phyloP scores from a whole-genome alignment of 2,888 invertebrate species.

The Dolichomitus sp. region DNA sequence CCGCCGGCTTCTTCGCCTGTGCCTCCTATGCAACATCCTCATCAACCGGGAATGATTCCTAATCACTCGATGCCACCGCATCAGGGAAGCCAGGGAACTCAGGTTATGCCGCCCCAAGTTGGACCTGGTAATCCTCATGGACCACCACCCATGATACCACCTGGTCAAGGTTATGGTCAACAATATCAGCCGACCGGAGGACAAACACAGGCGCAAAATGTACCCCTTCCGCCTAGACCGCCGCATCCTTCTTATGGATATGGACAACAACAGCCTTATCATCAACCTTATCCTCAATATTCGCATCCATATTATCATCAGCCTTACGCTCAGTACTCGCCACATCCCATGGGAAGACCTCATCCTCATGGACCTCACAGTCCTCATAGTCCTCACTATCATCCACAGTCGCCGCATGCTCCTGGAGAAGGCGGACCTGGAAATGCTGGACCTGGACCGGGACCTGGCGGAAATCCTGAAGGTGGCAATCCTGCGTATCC shows the following conservation, averaged over 20 bases:
- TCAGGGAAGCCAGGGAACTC: slow-evolving; percentile 75
- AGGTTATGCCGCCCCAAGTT: slow-evolving; percentile 81
- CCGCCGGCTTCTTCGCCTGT: slow-evolving; percentile 77
- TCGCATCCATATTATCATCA: slow-evolving; percentile 87
- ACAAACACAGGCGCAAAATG: slow-evolving; percentile 86
- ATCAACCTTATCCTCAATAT: slow-evolving; percentile 87
- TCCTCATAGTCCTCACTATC: slow-evolving; percentile 81
- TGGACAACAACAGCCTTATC: slow-evolving; percentile 86
- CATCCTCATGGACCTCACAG: slow-evolving; percentile 86
- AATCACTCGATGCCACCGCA: slow-evolving; percentile 83
- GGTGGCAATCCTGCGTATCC: slow-evolving; percentile 77
- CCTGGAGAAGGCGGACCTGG: slow-evolving; percentile 79
- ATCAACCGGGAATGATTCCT: slow-evolving; percentile 79
- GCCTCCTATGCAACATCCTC: slow-evolving; percentile 79
- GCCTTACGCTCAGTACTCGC: slow-evolving; percentile 88
- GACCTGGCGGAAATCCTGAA: slow-evolving; percentile 73
- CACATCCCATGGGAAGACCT: slow-evolving; percentile 86
- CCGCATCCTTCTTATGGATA: slow-evolving; percentile 87
- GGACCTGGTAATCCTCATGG: slow-evolving; percentile 78
- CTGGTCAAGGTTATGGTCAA: slow-evolving; percentile 84
- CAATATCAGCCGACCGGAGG: slow-evolving; percentile 85
- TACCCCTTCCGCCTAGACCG: slow-evolving; percentile 87
- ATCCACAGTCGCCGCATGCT: slow-evolving; percentile 84
- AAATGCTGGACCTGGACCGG: slow-evolving; percentile 74
- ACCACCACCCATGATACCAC: slow-evolving; percentile 81